Conservation (phyloP, 1,140 invertebrate genomes). For the Leptopilina clavipes region DNA sequence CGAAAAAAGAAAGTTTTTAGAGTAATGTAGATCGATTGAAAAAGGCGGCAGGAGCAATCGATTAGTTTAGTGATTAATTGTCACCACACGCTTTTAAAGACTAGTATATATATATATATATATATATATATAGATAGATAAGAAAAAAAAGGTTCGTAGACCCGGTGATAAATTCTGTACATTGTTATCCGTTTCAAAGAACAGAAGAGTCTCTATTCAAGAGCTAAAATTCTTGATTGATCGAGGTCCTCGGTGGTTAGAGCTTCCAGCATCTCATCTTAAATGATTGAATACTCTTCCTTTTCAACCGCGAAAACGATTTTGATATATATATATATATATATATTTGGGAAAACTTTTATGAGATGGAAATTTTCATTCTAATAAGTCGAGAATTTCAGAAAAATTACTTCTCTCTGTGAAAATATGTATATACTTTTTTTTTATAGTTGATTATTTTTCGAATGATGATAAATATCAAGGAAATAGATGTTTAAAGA, state of each 20-base stretch:
- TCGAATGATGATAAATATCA: too few relatives aligned
- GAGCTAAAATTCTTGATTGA: slow-evolving; percentile 29
- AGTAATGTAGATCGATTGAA: not conserved
- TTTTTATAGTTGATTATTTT: too few relatives aligned
- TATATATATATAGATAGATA: too few relatives aligned
- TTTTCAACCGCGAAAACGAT: not conserved
- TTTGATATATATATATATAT: not conserved
- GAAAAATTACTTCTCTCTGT: too few relatives aligned
- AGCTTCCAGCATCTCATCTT: slow-evolving; percentile 9
- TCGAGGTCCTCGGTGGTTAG: slow-evolving; percentile 6
- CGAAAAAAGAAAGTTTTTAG: not conserved
- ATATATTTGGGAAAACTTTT: not conserved
- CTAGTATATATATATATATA: not conserved
- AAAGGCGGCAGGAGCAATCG: slow-evolving; percentile 24
- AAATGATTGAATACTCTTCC: slow-evolving; percentile 7
- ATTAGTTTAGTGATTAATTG: slow-evolving; percentile 26
- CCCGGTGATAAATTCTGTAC: not conserved
- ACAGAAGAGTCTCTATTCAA: slow-evolving; percentile 27
- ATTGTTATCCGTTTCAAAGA: slow-evolving; percentile 20
- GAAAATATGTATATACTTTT: too few relatives aligned
- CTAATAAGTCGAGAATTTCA: not conserved
- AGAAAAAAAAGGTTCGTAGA: not conserved
- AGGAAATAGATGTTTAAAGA: too few relatives aligned
- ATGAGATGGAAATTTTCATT: not conserved
- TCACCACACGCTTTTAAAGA: not conserved